phyloP scores from a whole-genome alignment of 1,140 invertebrate species.

The Heliconius himera region DNA sequence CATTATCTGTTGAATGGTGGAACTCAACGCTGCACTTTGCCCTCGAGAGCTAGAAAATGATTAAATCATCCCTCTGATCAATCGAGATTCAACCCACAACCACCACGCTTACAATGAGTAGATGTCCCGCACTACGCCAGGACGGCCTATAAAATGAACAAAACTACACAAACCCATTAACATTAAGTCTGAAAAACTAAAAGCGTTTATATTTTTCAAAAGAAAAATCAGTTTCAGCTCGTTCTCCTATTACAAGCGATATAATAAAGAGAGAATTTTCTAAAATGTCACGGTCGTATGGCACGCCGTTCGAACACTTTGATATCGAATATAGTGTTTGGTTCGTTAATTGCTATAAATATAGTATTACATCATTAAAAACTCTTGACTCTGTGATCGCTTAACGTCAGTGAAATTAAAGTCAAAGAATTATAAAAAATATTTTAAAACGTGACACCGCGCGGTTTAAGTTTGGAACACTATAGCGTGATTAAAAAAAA shows the following conservation, averaged over 20 bases:
- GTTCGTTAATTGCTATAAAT: conserved; percentile 45
- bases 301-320: conserved; percentile 5
- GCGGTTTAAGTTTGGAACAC: no score
- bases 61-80: neutral
- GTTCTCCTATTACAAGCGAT: neutral
- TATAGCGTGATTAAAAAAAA: no score
- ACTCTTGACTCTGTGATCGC: conserved; percentile 9
- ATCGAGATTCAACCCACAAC: neutral
- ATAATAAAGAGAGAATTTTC: conserved; percentile 12
- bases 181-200: neutral
- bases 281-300: conserved; percentile 14
- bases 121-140: neutral
- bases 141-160: no score
- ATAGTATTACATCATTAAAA: conserved; percentile 51
- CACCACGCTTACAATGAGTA: neutral
- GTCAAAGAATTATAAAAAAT: neutral
- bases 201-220: conserved; percentile 10
- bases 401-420: neutral
- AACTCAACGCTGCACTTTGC: neutral
- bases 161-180: no score
- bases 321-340: conserved; percentile 22
- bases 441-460: no score
- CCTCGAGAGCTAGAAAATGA: neutral
- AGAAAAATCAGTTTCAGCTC: neutral
- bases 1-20: neutral